Conservation (phyloP, 2,113 vertebrate species). For the Onychorhynchus coronatus region DNA sequence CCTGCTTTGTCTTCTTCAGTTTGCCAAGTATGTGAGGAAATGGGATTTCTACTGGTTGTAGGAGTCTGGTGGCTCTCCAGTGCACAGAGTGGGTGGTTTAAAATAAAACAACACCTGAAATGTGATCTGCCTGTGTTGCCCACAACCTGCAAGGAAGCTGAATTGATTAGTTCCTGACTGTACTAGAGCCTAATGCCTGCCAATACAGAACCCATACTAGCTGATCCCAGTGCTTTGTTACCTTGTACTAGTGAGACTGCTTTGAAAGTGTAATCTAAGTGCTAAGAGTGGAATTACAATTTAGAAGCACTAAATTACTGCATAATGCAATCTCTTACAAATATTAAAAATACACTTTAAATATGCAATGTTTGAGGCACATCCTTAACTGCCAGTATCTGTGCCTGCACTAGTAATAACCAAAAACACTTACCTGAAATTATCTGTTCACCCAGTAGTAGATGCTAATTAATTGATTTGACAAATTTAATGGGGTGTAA, state of each 20-base stretch:
- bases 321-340: background rate
- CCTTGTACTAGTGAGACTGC: background rate
- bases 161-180: background rate
- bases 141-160: background rate
- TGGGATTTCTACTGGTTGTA: background rate
- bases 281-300: background rate
- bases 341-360: background rate
- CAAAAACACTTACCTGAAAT: background rate
- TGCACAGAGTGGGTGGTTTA: background rate
- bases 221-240: background rate
- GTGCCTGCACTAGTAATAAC: background rate
- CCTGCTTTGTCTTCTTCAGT: background rate
- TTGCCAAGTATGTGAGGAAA: background rate
- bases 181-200: background rate
- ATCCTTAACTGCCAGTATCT: accelerated
- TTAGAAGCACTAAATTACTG: background rate
- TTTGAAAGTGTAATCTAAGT: background rate
- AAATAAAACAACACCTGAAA: background rate
- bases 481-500: background rate
- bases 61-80: background rate
- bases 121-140: background rate
- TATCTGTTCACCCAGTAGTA: background rate
- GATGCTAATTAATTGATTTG: background rate
- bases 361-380: accelerated
- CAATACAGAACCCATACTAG: background rate